Percentiles rank a stretch among this genome's conserved stretches.
These are phyloP conservation scores for Lepus townsendii DNA, from an alignment of 2,797 vertebrate species.

Conservation along the genomic window DNA sequence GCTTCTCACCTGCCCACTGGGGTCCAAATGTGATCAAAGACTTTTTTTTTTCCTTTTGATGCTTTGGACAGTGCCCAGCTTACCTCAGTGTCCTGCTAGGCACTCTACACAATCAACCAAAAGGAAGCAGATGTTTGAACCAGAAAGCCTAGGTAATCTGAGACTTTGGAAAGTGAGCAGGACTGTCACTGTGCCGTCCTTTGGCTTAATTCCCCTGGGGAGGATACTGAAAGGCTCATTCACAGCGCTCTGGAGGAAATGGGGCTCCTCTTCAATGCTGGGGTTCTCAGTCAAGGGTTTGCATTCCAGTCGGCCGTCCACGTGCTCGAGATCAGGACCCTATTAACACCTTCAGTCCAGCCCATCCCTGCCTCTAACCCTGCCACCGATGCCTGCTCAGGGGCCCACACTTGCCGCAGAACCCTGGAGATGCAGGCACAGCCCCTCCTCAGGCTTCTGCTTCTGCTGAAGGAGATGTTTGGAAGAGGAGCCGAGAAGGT, in stretches of 20 bases:
- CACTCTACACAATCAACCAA: neutral
- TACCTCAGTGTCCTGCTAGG: neutral
- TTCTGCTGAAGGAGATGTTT: neutral
- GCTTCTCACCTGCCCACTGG: neutral
- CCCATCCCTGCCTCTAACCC: neutral
- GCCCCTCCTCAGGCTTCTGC: neutral
- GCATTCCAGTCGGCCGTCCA: too few relatives aligned
- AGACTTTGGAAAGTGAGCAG: neutral
- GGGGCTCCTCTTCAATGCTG: neutral
- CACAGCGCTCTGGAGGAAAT: neutral
- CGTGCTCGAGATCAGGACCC: neutral
- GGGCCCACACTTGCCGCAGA: neutral
- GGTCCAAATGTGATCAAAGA: neutral
- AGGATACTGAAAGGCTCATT: neutral
- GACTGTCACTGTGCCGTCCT: neutral
- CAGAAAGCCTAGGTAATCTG: neutral
- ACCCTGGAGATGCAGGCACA: neutral
- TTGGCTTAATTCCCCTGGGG: conserved; percentile 10
- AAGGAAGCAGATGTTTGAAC: neutral
- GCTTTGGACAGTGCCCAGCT: neutral
- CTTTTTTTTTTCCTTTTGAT: neutral
- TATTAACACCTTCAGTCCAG: neutral
- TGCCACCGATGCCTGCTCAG: neutral
- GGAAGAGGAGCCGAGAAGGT: neutral
- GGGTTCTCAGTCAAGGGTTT: neutral